Evolutionary conservation across 2,888 invertebrate species (phyloP).

Genomic region (Stegana nigrithorax): DNA sequence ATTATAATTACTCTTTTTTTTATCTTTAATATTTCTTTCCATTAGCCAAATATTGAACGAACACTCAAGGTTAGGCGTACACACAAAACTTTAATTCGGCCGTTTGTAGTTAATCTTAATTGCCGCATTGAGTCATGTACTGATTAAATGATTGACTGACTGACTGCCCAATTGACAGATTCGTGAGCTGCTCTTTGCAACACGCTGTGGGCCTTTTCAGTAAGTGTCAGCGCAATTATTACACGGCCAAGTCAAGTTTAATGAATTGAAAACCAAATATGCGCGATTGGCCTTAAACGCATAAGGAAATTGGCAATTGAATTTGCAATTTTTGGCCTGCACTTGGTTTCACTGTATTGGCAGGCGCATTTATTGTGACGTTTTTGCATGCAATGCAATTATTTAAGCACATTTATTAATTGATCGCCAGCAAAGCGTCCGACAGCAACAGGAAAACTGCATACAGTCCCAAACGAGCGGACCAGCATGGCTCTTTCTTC

Average conservation of each 20-base stretch:
- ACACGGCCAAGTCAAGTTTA: background rate
- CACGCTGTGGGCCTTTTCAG: constrained; percentile 2
- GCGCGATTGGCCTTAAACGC: background rate
- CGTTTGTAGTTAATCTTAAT: no score
- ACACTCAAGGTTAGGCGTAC: no score
- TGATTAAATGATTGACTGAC: background rate
- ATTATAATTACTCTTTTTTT: no score
- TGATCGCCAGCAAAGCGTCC: background rate
- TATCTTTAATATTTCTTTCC: no score
- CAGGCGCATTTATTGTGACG: background rate
- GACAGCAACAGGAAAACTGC: background rate
- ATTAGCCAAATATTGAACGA: no score
- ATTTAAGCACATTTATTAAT: background rate
- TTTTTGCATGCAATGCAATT: background rate
- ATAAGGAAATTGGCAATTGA: no score
- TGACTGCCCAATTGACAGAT: background rate
- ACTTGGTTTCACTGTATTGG: background rate
- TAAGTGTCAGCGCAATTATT: constrained; percentile 1
- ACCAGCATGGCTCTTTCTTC: constrained; percentile 5
- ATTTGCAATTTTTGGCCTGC: no score
- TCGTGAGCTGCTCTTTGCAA: background rate
- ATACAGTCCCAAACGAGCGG: background rate
- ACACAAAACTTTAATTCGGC: no score
- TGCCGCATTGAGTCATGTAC: no score
- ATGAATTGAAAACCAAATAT: background rate